Conservation (phyloP, 2,888 invertebrate genomes). For the Rhingia rostrata region DNA sequence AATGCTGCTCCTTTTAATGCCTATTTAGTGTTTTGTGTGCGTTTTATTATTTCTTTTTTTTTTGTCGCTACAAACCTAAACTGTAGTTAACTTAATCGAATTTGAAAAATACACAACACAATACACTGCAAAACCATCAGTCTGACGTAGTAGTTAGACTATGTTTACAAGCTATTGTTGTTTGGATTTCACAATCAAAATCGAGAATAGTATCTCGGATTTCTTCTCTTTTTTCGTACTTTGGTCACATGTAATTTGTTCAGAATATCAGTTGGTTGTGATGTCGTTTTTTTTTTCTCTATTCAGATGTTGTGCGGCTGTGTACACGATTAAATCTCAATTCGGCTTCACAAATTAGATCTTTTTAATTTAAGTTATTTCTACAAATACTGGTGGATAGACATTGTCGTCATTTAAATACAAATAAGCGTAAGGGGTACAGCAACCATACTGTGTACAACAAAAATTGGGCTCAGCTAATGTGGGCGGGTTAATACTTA, state of each 20-base stretch:
- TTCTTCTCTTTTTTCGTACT: constrained; percentile 1
- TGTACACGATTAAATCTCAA: constrained; percentile 59
- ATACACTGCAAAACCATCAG: constrained; percentile 26
- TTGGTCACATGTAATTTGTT: constrained; percentile 30
- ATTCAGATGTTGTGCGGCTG: constrained; percentile 26
- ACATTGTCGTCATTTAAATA: neutral
- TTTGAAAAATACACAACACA: constrained; percentile 39
- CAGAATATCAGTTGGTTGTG: constrained; percentile 31
- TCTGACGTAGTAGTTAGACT: constrained; percentile 37
- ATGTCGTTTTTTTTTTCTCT: neutral
- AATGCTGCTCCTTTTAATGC: constrained; percentile 63
- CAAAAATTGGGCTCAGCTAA: constrained; percentile 11
- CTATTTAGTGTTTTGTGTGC: constrained; percentile 30
- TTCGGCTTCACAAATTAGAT: constrained; percentile 59
- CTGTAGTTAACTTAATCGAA: constrained; percentile 60
- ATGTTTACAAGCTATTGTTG: constrained; percentile 46
- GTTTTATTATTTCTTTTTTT: constrained; percentile 2
- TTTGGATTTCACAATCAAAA: constrained; percentile 50
- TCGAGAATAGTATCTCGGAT: constrained; percentile 10
- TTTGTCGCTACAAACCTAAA: constrained; percentile 4
- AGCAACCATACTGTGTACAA: constrained; percentile 7
- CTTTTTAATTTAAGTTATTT: constrained; percentile 57
- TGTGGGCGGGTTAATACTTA: constrained; percentile 45
- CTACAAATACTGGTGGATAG: constrained; percentile 1
- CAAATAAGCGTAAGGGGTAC: constrained; percentile 35